Evolutionary conservation across 1,140 invertebrate genomes (phyloP).

Genomic region (Centruroides vittatus): DNA sequence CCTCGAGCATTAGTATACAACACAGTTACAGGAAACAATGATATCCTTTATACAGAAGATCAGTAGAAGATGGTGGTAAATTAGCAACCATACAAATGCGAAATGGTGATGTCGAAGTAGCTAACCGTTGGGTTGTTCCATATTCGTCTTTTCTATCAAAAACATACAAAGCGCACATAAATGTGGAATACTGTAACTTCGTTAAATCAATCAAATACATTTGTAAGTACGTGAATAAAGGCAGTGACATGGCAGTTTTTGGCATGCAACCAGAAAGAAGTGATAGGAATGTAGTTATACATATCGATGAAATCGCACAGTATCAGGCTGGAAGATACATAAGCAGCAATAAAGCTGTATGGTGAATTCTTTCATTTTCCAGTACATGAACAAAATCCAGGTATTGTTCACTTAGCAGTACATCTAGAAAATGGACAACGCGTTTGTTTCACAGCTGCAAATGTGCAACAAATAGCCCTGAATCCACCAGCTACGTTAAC

Average conservation of each 20-base stretch:
- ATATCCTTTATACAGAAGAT: conserved; percentile 29
- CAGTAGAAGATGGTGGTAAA: conserved; percentile 4
- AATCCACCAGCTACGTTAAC: conserved; percentile 11
- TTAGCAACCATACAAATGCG: neutral
- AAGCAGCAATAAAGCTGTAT: conserved; percentile 19
- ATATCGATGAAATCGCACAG: conserved; percentile 17
- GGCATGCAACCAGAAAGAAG: neutral
- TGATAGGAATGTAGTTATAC: neutral
- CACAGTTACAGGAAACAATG: conserved; percentile 28
- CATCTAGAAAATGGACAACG: conserved; percentile 34
- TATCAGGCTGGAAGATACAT: conserved; percentile 17
- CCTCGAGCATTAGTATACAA: conserved; percentile 24
- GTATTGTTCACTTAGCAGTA: conserved; percentile 30
- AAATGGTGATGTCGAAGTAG: conserved; percentile 20
- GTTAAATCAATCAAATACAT: conserved; percentile 36
- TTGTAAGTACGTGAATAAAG: conserved; percentile 18
- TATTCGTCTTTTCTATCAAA: conserved; percentile 35
- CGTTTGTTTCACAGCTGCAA: conserved; percentile 19
- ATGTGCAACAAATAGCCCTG: neutral
- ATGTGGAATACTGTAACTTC: conserved; percentile 36
- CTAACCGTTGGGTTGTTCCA: conserved; percentile 38
- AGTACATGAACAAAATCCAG: conserved; percentile 30
- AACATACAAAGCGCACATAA: conserved; percentile 35
- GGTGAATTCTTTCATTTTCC: conserved; percentile 18
- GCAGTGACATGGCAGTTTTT: conserved; percentile 18